These are phyloP conservation scores for Lucilia sericata DNA, from an alignment of 1,140 invertebrate genomes.

Conservation along the genomic window DNA sequence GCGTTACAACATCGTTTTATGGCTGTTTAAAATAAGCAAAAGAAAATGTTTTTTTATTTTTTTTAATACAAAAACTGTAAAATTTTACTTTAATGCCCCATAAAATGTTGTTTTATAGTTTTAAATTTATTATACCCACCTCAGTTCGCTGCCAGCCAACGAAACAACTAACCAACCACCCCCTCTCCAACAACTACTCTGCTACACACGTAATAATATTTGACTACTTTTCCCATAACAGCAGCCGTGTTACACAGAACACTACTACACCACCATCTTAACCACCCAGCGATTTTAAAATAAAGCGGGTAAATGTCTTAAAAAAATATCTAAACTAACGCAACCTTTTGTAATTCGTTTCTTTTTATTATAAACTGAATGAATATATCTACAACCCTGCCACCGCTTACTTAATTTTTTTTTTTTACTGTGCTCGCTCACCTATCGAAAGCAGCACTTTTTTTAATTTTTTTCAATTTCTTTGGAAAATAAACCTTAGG, in stretches of 20 bases:
- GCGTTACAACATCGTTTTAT: constrained; percentile 34
- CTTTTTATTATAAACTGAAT: constrained; percentile 23
- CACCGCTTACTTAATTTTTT: constrained; percentile 19
- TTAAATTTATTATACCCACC: constrained; percentile 42
- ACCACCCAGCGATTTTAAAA: not conserved
- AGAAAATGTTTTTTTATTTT: not conserved
- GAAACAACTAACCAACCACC: not conserved
- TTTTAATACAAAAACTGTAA: constrained; percentile 40
- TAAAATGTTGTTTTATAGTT: constrained; percentile 44
- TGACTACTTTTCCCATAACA: not conserved
- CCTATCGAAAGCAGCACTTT: constrained; percentile 15
- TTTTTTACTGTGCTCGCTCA: not conserved
- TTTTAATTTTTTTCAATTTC: not conserved
- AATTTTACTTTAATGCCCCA: constrained; percentile 44
- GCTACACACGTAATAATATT: not conserved
- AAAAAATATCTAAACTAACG: constrained; percentile 43
- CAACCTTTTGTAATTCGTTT: constrained; percentile 39
- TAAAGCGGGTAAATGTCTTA: constrained; percentile 39
- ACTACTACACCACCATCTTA: constrained; percentile 15
- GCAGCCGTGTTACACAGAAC: too few relatives aligned
- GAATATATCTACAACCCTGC: constrained; percentile 17
- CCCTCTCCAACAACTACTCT: not conserved
- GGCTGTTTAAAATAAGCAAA: constrained; percentile 29
- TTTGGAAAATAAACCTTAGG: constrained; percentile 33
- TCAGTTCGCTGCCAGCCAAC: constrained; percentile 2